Conservation (phyloP, 2,797 vertebrate species). For the Ambastaia sidthimunki region DNA sequence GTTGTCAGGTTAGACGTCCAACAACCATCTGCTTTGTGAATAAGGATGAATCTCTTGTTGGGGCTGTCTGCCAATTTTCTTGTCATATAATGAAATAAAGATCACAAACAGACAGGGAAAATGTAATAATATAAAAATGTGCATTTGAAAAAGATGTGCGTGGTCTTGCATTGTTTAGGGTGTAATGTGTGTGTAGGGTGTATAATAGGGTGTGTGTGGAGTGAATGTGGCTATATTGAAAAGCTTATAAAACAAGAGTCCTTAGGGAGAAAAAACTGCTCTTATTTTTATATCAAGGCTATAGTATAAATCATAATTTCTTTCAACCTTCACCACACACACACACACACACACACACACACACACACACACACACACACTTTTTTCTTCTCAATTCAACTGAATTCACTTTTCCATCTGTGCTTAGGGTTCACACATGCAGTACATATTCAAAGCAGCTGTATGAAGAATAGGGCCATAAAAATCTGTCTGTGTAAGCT, state of each 20-base stretch:
- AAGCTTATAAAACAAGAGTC: too few relatives aligned
- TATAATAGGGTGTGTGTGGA: background rate
- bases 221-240: too few relatives aligned
- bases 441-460: background rate
- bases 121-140: background rate
- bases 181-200: background rate
- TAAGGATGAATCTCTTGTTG: conserved; percentile 3
- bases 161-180: background rate
- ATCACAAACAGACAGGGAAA: conserved; percentile 9
- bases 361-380: too few relatives aligned
- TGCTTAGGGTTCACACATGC: background rate
- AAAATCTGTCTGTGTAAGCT: background rate
- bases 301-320: too few relatives aligned
- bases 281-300: too few relatives aligned
- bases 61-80: conserved; percentile 32
- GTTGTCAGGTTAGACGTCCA: background rate
- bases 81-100: conserved; percentile 4
- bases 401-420: background rate
- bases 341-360: too few relatives aligned
- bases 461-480: background rate
- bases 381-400: background rate
- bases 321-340: too few relatives aligned
- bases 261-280: too few relatives aligned
- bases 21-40: background rate
- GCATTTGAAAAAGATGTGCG: background rate